A percentile compares a stretch with the other conserved stretches of the same genome.
These are phyloP conservation scores for Lasaia peninsularis DNA, from an alignment of 1,140 invertebrate genomes.

Conservation along the genomic window DNA sequence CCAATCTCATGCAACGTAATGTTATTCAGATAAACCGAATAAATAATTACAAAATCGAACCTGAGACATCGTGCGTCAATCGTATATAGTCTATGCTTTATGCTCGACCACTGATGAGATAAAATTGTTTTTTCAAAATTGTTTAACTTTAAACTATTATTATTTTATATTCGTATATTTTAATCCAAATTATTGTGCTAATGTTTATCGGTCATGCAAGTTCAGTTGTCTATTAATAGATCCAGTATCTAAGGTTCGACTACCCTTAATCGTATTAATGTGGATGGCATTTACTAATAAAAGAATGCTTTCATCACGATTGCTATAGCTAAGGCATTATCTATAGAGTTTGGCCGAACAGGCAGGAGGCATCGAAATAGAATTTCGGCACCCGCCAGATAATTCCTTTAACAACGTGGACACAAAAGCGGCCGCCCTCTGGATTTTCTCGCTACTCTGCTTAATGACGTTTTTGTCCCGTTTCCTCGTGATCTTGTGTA, in stretches of 20 bases:
- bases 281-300: constrained; percentile 8
- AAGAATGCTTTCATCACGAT: constrained; percentile 8
- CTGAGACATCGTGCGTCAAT: no score
- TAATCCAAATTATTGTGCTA: no score
- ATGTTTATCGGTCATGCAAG: no score
- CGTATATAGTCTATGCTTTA: no score
- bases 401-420: constrained; percentile 45
- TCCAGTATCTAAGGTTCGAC: neutral
- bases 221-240: neutral
- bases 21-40: no score
- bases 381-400: constrained; percentile 41
- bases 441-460: constrained; percentile 43
- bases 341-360: constrained; percentile 1
- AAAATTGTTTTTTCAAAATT: no score
- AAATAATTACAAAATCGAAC: no score
- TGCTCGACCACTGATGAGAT: no score
- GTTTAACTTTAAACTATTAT: no score
- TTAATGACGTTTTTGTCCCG: constrained; percentile 54
- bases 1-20: no score
- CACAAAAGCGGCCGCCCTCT: constrained; percentile 39
- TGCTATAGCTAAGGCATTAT: constrained; percentile 1
- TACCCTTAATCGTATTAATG: constrained; percentile 1
- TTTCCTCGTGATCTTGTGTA: constrained; percentile 41
- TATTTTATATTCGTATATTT: no score
- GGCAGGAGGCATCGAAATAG: constrained; percentile 28